Evolutionary conservation across 2,888 invertebrate genomes (phyloP), one percentile per base, ranked within the genome.

Genomic region (Ophonus ardosiacus): DNA sequence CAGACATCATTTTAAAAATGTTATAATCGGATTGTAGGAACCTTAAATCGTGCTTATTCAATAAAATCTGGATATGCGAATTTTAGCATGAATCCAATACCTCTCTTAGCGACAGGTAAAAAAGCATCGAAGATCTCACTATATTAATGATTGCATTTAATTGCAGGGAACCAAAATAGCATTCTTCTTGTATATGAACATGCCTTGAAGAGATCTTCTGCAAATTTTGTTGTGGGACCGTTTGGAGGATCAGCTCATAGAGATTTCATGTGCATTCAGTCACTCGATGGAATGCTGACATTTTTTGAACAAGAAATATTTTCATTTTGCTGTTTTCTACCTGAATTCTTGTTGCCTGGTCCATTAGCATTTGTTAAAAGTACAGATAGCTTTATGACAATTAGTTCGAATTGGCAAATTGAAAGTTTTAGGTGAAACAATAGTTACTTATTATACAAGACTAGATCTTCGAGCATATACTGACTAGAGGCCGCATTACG

Each of bases 241-340:
- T 99, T 99, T 91, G 98, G 98, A 0, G 95, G 96, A 81, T 95
- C 95, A 0, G 94, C 95, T 89, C 95, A 95, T 1, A 93, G 97
- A 89, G 98, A 98, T 90, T 97, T 98, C 88, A 93, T 98, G 85
- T 98, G 98, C 90, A 95, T 99, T 18, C 97, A 98, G 90, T 97
- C 97, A 43, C 91, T 98, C 88, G 98, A 99, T 91, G 98, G 98
- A 13, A 94, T 96, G 80, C 90, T 99, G 17, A 95, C 96, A 83
- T 96, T 99, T 90, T 98, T 96, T 90, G 99, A 99, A 90, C 98
- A 98, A 92, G 98, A 99, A 91, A 95, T 96, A 82, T 96, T 96
- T 90, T 93, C 96, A 15, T 98, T 98, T 90, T 94, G 95, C 88
- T 96, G 97, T 86, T 94, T 95, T 87, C 93, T 98, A 87, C 95